Conservation (phyloP, 2,113 vertebrate species). For the Dryoscopus gambensis region DNA sequence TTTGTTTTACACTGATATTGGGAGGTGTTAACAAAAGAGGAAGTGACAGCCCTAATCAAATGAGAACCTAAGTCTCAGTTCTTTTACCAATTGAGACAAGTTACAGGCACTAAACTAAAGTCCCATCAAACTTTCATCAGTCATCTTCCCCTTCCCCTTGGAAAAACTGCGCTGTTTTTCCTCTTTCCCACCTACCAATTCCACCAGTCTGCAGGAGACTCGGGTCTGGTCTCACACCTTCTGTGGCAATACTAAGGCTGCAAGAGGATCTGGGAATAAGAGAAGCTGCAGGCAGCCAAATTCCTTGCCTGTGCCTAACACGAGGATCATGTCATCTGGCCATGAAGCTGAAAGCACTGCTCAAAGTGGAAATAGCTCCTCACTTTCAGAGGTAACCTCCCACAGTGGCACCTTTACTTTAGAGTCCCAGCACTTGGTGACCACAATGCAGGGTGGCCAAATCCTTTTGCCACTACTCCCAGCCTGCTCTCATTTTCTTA, state of each 20-base stretch:
- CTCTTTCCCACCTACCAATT: neutral
- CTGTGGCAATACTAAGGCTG: neutral
- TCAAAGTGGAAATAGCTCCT: neutral
- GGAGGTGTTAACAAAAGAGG: neutral
- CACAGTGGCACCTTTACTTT: fast-evolving
- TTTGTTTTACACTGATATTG: neutral
- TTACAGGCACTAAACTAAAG: neutral
- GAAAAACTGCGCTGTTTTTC: neutral
- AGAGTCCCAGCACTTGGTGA: fast-evolving
- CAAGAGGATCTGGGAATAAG: neutral
- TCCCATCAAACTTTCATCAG: neutral
- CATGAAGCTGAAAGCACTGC: neutral
- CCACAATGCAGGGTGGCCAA: neutral
- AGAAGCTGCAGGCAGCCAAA: neutral
- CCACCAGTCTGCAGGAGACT: neutral
- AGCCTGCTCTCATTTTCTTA: neutral
- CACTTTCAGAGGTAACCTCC: neutral
- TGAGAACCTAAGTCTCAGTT: neutral
- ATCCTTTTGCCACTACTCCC: neutral
- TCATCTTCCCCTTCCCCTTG: neutral
- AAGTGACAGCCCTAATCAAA: neutral
- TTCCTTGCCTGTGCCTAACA: neutral
- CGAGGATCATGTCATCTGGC: fast-evolving
- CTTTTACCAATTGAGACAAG: neutral
- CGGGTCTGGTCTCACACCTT: neutral